Base-by-base conservation (phyloP, 2,113 vertebrate species). In the Morone chrysops region DNA sequence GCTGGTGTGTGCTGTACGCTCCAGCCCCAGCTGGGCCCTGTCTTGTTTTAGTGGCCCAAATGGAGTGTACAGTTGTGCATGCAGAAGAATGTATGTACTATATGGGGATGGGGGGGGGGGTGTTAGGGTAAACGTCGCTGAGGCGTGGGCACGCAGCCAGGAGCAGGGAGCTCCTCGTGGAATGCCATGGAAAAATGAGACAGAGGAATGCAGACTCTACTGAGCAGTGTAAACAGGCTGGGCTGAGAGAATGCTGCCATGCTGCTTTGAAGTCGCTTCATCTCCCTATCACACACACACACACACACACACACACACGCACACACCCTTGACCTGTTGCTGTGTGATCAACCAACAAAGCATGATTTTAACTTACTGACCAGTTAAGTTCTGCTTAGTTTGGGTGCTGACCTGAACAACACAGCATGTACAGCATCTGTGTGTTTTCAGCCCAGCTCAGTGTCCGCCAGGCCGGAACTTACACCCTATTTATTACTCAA, bases 181-280 rank as follows among this genome's bases (percentile, higher is more conserved):
- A 95, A 95, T 93, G 92, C 89, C 91, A 91, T 93, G 94, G 94
- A 95, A 95, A 95, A 96, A 93, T 90, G 94, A 95, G 92, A 94
- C 92, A 86, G 88, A 93, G 95, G 95, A 95, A 96, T 96, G 94
- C 89, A 92, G 94, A 92, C 95, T 94, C 81, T 90, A 92, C 87
- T 89, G 90, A 94, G 89, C 94, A 95, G 93, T 91, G 94, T 95
- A 96, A 96, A 96, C 95, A 96, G 91, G 89, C 89, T 43, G 87
- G 90, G 84, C 83, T 78, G 75, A 85, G 84, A 93, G 92, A 94
- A 95, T 93, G 93, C 89, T 86, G 91, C 91, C 79, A 69, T 36
- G 78, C 74, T 22, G 70, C 95, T 96, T 95, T 96, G 95, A 96
- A 94, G 94, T 94, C 57, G 70, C 87, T 81, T 83, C 91, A 83